These are phyloP conservation scores for Ctenopoma kingsleyae DNA, from an alignment of 2,797 vertebrate species.

Conservation along the genomic window DNA sequence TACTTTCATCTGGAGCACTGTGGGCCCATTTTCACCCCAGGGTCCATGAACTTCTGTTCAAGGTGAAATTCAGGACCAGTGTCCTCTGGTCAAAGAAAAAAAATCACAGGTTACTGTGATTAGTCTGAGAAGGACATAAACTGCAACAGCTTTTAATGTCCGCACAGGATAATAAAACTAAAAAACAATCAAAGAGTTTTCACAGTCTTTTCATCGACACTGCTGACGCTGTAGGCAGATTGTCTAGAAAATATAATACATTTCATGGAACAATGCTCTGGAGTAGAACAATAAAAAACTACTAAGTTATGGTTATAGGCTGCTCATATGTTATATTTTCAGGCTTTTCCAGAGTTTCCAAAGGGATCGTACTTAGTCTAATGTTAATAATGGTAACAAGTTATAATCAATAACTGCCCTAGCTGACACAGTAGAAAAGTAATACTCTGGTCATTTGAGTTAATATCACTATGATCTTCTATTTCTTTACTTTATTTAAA, in stretches of 20 bases:
- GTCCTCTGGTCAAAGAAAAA: slow-evolving; percentile 38
- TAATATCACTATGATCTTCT: neutral
- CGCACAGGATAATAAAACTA: slow-evolving; percentile 1
- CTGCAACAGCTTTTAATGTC: slow-evolving; percentile 10
- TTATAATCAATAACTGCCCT: neutral
- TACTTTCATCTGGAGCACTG: slow-evolving; percentile 65
- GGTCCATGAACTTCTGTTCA: slow-evolving; percentile 62
- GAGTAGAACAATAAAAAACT: too few species aligned
- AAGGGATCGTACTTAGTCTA: neutral
- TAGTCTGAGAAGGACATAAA: slow-evolving; percentile 1
- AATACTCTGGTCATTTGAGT: slow-evolving; percentile 6
- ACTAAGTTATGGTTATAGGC: slow-evolving; percentile 5
- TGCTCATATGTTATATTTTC: neutral
- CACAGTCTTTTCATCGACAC: neutral
- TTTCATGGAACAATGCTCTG: too few species aligned
- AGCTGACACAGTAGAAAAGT: neutral
- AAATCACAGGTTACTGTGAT: slow-evolving; percentile 13
- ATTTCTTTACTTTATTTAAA: neutral
- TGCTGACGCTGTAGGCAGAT: neutral
- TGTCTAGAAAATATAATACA: too few species aligned
- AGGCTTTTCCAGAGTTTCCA: neutral
- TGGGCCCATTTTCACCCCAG: slow-evolving; percentile 66
- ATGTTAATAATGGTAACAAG: slow-evolving; percentile 6
- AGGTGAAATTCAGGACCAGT: slow-evolving; percentile 65
- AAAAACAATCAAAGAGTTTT: slow-evolving; percentile 1